Evolutionary conservation across 2,888 invertebrate genomes (phyloP).

Genomic region (Entomobrya multifasciata): DNA sequence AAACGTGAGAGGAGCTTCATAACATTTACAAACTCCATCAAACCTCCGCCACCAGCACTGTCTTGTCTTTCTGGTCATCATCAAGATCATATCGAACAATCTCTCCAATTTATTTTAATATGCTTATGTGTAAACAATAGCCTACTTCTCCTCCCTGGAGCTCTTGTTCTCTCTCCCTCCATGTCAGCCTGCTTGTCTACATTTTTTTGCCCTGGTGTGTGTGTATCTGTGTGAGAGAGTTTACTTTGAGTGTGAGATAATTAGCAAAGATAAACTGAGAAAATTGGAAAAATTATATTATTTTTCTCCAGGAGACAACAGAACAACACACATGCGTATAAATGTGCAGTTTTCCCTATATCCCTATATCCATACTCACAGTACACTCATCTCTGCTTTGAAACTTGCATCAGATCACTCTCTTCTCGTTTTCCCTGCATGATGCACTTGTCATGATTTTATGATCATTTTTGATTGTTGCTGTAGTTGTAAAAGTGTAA

Average conservation of each 20-base stretch:
- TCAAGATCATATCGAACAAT: not conserved
- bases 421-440: not conserved
- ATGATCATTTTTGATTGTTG: slow-evolving; percentile 35
- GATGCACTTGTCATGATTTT: slow-evolving; percentile 18
- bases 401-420: not conserved
- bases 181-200: not conserved
- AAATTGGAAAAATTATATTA: slow-evolving; percentile 41
- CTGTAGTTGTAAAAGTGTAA: slow-evolving; percentile 15
- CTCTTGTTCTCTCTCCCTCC: not conserved
- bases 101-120: slow-evolving; percentile 39
- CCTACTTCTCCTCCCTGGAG: slow-evolving; percentile 30
- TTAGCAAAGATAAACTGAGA: slow-evolving; percentile 45
- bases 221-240: too few relatives aligned
- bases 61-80: not conserved
- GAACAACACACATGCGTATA: not conserved
- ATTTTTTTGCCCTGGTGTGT: too few relatives aligned
- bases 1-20: not conserved
- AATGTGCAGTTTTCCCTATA: slow-evolving; percentile 18
- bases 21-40: too few relatives aligned
- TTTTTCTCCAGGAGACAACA: slow-evolving; percentile 12
- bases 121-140: slow-evolving; percentile 22
- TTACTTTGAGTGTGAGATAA: slow-evolving; percentile 27
- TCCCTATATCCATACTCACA: too few relatives aligned
- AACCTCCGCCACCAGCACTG: not conserved
- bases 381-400: too few relatives aligned